These are phyloP conservation scores for Solenopsis fugax DNA, from an alignment of 1,140 invertebrate genomes.

Conservation along the genomic window DNA sequence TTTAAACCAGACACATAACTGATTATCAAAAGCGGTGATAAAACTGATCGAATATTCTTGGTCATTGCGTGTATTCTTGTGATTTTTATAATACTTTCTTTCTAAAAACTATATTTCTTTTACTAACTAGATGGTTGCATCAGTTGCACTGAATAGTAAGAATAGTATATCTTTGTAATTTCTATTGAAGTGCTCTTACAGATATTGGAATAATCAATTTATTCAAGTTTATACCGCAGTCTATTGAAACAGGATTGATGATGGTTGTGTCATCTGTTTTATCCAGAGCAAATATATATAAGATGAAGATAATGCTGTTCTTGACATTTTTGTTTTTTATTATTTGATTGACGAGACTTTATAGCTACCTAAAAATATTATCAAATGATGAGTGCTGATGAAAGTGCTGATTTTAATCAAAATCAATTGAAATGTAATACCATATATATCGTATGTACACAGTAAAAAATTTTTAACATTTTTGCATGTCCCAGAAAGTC, in stretches of 20 bases:
- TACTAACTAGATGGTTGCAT: neutral
- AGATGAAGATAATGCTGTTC: neutral
- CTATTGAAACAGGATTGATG: neutral
- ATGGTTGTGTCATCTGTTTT: neutral
- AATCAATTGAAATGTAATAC: no score
- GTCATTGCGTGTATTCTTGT: neutral
- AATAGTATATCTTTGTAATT: neutral
- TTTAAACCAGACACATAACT: neutral
- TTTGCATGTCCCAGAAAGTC: no score
- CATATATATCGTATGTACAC: no score
- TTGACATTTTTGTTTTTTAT: no score
- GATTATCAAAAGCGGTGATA: neutral
- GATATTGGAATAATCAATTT: neutral
- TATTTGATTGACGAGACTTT: neutral
- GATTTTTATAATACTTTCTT: neutral
- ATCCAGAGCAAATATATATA: neutral
- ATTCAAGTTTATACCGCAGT: neutral
- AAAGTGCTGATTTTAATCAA: neutral
- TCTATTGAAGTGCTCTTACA: neutral
- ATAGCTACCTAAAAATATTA: neutral
- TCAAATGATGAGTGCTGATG: neutral
- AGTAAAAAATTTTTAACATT: no score
- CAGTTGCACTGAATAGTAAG: neutral
- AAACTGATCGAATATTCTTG: neutral
- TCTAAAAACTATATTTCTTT: neutral